phyloP scores from a whole-genome alignment of 1,140 invertebrate genomes.

The Drusus annulatus region DNA sequence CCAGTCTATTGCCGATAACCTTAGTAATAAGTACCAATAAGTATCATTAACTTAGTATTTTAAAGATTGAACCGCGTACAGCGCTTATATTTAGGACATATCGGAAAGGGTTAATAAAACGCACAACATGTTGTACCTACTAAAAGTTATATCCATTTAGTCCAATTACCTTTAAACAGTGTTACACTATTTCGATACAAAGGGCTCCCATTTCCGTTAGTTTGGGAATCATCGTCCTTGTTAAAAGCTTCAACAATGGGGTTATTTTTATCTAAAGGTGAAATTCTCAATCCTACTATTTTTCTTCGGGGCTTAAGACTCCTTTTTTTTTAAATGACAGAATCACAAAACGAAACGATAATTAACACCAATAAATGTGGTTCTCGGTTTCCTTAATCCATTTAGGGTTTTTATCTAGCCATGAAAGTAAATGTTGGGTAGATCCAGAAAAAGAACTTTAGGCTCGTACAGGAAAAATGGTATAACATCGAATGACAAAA shows the following conservation, averaged over 20 bases:
- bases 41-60: too few species aligned
- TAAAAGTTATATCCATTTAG: too few species aligned
- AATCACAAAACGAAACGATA: constrained; percentile 41
- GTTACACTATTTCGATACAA: too few species aligned
- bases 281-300: background rate
- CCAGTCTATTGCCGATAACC: too few species aligned
- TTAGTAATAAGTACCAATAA: too few species aligned
- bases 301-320: background rate
- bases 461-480: too few species aligned
- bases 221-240: background rate
- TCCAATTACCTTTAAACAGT: too few species aligned
- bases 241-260: constrained; percentile 14
- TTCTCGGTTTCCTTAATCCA: constrained; percentile 20
- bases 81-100: too few species aligned
- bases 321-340: constrained; percentile 22
- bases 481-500: too few species aligned
- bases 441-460: background rate
- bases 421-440: constrained; percentile 18
- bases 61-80: too few species aligned
- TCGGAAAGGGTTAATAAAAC: too few species aligned
- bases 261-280: constrained; percentile 28
- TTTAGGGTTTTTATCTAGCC: constrained; percentile 1
- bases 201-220: background rate
- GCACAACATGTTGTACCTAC: too few species aligned
- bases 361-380: constrained; percentile 32